Evolutionary conservation across 2,797 vertebrate genomes (phyloP).

Genomic region (Danio aesculapii): DNA sequence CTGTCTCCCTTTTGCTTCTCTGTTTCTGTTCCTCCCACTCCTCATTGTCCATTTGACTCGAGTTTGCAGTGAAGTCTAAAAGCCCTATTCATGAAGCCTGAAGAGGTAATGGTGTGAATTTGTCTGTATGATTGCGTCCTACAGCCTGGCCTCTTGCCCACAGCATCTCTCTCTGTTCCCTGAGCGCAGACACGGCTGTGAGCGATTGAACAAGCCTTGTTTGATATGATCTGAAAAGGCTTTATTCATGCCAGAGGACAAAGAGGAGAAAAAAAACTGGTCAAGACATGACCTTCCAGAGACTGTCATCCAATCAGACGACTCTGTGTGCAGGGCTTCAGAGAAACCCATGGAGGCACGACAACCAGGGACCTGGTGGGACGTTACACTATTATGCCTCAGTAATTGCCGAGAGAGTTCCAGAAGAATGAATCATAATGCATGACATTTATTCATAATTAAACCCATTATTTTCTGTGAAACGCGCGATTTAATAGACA

Average conservation of each 20-base stretch:
- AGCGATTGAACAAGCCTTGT: conserved; percentile 44
- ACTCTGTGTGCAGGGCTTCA: conserved; percentile 15
- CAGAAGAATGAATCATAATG: conserved; percentile 56
- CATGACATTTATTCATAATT: conserved; percentile 51
- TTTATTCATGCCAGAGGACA: conserved; percentile 49
- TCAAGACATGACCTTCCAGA: conserved; percentile 45
- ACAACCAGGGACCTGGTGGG: conserved; percentile 16
- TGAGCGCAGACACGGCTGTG: conserved; percentile 11
- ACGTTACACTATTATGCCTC: conserved; percentile 42
- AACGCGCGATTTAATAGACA: conserved; percentile 20
- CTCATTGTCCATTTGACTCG: conserved; percentile 32
- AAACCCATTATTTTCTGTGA: conserved; percentile 22
- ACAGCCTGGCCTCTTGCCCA: conserved; percentile 42
- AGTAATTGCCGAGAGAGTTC: conserved; percentile 43
- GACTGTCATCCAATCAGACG: conserved; percentile 34
- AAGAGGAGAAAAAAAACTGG: conserved; percentile 26
- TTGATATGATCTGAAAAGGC: conserved; percentile 57
- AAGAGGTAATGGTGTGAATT: conserved; percentile 27
- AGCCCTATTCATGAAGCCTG: conserved; percentile 44
- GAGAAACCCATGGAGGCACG: conserved; percentile 39
- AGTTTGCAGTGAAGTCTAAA: conserved; percentile 30
- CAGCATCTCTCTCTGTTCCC: conserved; percentile 18
- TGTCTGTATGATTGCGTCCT: conserved; percentile 38
- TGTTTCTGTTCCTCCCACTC: background rate
- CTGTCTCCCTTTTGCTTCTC: background rate